Conservation (phyloP, 2,888 invertebrate genomes). For the Limnephilus auricula region DNA sequence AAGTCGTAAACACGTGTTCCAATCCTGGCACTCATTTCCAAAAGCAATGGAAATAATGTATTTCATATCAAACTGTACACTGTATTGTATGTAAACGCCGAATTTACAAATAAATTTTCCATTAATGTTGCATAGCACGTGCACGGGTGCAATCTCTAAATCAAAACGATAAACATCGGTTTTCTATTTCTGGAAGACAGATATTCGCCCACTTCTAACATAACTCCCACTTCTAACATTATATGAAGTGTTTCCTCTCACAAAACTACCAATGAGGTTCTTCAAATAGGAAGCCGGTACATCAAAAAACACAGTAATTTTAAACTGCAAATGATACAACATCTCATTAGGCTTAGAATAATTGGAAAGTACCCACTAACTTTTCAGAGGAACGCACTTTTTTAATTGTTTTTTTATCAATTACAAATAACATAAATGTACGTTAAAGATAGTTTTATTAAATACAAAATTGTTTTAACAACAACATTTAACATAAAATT, state of each 20-base stretch:
- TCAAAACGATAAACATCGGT: not conserved
- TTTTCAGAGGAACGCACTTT: not conserved
- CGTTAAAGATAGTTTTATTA: too few relatives aligned
- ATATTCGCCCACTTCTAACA: not conserved
- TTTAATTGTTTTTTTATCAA: too few relatives aligned
- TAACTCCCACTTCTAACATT: not conserved
- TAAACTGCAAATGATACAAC: too few relatives aligned
- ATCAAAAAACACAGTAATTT: too few relatives aligned
- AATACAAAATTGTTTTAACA: too few relatives aligned
- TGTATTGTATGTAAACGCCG: not conserved
- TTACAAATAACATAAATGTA: too few relatives aligned
- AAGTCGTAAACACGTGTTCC: not conserved
- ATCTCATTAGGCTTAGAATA: not conserved
- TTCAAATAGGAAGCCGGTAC: not conserved
- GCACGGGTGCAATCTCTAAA: not conserved
- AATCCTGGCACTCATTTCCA: not conserved
- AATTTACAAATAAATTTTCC: not conserved
- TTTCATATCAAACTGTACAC: not conserved
- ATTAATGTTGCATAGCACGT: not conserved
- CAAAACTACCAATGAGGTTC: not conserved
- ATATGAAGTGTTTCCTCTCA: not conserved
- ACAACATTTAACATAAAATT: too few relatives aligned
- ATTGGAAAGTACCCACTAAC: not conserved
- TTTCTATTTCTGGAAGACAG: not conserved
- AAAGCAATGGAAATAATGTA: not conserved